Evolutionary conservation across 2,888 invertebrate genomes (phyloP), one percentile per base, ranked within the genome.

Genomic region (Hymenopus coronatus): DNA sequence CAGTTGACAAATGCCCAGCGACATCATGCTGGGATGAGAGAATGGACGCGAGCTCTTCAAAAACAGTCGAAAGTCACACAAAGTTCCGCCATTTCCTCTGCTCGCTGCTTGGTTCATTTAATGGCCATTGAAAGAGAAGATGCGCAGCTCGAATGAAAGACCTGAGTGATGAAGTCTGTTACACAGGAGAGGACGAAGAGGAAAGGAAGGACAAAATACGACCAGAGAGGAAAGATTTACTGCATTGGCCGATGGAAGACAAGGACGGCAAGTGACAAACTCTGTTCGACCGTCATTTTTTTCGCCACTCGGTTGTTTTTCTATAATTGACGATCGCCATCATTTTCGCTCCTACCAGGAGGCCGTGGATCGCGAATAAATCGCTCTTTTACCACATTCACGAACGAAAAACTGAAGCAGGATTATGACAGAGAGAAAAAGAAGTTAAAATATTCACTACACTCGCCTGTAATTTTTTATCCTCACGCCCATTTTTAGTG

Each of bases 61-160:
- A 83, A 83, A 83, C 83, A 83, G 83, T 83, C 28, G 83, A 83
- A 83, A 83, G 83, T 83, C 83, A 28, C 83, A 27, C 83, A 83
- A 27, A 27, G 83, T 83, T 28, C 83, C 83, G 28, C 54, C 54
- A 28, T 83, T 28, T 83, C 83, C 83, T 83, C 83, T 83, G 28
- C 83, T 70, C 54, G 54, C 54, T 70, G 54, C 54, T 70, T 28
- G 83, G 28, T 83, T 83, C 83, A 83, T 83, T 83, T 83, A 83
- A 83, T 83, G 83, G 83, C 83, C 83, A 83, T 83, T 83, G 83
- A 83, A 83, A 83, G 83, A 83, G 83, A 83, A 83, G 83, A 83
- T 83, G 83, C 54, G 54, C 54, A 70, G 54, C 54, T 70, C 54
- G 54, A 70, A 70, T 70, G 54, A 70, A 70, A 70, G 54, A 70